Evolutionary conservation across 1,140 invertebrate genomes (phyloP).

Genomic region (Polyergus mexicanus): DNA sequence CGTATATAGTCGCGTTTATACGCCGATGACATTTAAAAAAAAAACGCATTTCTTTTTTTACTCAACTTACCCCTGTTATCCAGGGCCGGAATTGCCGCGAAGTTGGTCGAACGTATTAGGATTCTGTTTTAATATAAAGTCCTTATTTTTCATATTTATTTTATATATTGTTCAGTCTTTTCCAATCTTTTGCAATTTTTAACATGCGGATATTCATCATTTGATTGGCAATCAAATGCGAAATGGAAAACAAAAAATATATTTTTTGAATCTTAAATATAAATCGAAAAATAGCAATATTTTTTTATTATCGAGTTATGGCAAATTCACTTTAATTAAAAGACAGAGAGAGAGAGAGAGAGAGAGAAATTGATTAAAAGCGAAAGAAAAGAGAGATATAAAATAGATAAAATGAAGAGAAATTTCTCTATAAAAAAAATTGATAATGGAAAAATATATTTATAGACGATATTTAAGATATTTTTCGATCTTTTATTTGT

Average conservation of each 20-base stretch:
- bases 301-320: no score
- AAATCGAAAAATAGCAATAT: no score
- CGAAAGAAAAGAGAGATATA: no score
- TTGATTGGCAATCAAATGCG: background rate
- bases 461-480: no score
- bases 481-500: no score
- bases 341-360: no score
- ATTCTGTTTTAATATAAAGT: background rate
- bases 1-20: conserved; percentile 39
- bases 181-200: background rate
- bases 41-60: conserved; percentile 3
- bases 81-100: background rate
- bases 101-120: background rate
- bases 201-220: background rate
- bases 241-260: background rate
- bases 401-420: no score
- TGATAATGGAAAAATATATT: no score
- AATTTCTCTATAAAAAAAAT: no score
- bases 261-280: no score
- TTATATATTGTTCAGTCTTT: background rate
- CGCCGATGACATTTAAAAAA: conserved; percentile 47
- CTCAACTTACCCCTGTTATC: background rate
- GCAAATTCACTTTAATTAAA: background rate
- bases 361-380: no score
- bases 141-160: background rate